These are phyloP conservation scores for Alviniconcha marisindica DNA, from an alignment of 1,140 invertebrate species.

Conservation along the genomic window DNA sequence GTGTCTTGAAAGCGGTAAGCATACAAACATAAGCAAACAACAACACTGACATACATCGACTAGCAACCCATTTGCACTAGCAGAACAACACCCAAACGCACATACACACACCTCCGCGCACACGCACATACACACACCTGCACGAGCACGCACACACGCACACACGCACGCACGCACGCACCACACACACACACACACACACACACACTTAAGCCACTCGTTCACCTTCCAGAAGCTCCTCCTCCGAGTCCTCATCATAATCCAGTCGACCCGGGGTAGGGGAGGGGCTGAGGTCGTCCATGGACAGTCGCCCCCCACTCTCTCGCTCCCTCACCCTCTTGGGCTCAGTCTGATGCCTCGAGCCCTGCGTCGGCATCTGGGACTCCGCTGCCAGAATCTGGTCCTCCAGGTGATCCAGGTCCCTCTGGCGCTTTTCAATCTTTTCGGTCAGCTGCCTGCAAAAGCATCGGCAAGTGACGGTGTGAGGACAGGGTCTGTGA, in stretches of 20 bases:
- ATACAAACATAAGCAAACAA: background rate
- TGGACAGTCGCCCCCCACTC: slow-evolving; percentile 36
- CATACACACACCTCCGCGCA: background rate
- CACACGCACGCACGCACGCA: background rate
- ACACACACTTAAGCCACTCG: background rate
- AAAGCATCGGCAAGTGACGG: too few relatives aligned
- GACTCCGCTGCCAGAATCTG: slow-evolving; percentile 41
- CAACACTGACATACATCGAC: background rate
- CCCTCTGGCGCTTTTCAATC: slow-evolving; percentile 41
- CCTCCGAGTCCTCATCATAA: background rate
- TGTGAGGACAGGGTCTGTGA: too few relatives aligned
- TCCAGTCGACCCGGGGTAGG: background rate
- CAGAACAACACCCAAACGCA: background rate
- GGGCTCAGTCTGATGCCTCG: slow-evolving; percentile 46
- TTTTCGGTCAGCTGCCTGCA: slow-evolving; percentile 41
- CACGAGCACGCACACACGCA: background rate
- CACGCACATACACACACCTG: background rate
- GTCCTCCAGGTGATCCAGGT: slow-evolving; percentile 44
- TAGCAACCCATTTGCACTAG: too few relatives aligned
- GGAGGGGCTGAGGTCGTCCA: slow-evolving; percentile 38
- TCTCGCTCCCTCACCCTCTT: slow-evolving; percentile 23
- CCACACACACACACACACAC: background rate
- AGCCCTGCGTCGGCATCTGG: background rate
- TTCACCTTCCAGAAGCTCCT: slow-evolving; percentile 25
- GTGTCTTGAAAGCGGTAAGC: too few relatives aligned